Base-by-base conservation (phyloP, 2,113 vertebrate genomes). In the Brachyistius frenatus region DNA sequence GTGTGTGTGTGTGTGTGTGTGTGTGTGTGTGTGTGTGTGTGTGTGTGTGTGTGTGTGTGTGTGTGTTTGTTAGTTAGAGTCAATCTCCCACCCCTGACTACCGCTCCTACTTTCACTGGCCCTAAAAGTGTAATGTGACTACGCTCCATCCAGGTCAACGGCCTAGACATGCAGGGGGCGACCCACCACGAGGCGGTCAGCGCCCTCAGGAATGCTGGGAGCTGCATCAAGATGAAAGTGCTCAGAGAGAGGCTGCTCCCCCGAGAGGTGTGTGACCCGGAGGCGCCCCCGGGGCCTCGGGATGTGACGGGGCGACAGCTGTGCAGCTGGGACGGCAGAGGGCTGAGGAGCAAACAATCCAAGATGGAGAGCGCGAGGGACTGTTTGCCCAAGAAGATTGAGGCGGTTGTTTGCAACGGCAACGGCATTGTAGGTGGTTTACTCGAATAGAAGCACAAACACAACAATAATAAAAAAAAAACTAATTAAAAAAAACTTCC, bases 211-310 rank as follows among this genome's bases (percentile, higher is more conserved):
- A 94, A 91, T 64, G 94, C 94, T 3, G 93, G 94, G 62, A 93
- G 89, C 81, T 94, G 93, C 64, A 91, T 96, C 35, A 91, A 84
- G 61, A 89, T 96, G 82, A 93, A 90, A 79, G 91, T 95, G 4
- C 72, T 95, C 44, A 85, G 94, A 63, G 92, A 93, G 62, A 86
- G 73, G 76, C 11, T 63, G 15, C 16, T 67, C 1, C 66, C 63
- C 0, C 15, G 5, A 32, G 78, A 88, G 47, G 33, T 15, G 31
- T 33, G 30, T 14, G 52, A 53, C 37, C 52, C 7, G 0, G 58
- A 73, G 0, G 63, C 71, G 35, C 16, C 44, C 32, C 35, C 36
- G 15, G 82, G 81, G 50, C 41, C 54, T 11, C 36, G 10, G 13
- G 79, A 75, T 1, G 2, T n/a, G 14, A n/a, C 56, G 5, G 78